Conservation (phyloP, 2,888 invertebrate genomes). For the Drosophila fungiperda region DNA sequence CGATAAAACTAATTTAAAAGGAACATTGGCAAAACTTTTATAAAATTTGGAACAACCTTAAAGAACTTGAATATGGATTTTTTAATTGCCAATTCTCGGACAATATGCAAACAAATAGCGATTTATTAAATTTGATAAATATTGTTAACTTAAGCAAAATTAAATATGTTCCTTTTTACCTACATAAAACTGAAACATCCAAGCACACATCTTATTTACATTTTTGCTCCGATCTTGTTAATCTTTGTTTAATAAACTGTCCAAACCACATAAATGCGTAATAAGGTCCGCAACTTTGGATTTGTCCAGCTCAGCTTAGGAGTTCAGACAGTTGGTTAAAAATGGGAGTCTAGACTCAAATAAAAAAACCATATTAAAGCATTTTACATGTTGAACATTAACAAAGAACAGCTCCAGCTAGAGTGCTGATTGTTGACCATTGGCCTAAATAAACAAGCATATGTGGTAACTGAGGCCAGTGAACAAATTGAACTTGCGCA, state of each 20-base stretch:
- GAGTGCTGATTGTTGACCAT: not conserved
- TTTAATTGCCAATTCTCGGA: not conserved
- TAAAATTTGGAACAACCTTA: constrained; percentile 18
- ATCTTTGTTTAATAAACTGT: not conserved
- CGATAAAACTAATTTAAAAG: constrained; percentile 57
- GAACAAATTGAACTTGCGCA: constrained; percentile 72
- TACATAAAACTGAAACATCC: not conserved
- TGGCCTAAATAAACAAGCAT: constrained; percentile 58
- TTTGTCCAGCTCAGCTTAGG: not conserved
- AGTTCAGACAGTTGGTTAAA: constrained; percentile 18
- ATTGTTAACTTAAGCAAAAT: not conserved
- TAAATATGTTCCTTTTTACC: not conserved
- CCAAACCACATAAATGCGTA: not conserved
- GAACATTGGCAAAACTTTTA: constrained; percentile 30
- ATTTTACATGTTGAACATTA: constrained; percentile 12
- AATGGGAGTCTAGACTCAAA: constrained; percentile 13
- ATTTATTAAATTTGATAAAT: not conserved
- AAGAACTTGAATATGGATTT: not conserved
- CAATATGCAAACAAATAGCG: not conserved
- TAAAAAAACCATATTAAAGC: constrained; percentile 36
- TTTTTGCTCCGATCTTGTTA: not conserved
- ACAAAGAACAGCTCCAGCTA: not conserved
- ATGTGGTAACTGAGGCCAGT: constrained; percentile 50
- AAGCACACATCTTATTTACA: not conserved
- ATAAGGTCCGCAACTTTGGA: not conserved